Percentiles rank a stretch among this genome's conserved stretches.
Conservation (phyloP, 1,140 invertebrate genomes). For the Pemphigus obesinymphae region DNA sequence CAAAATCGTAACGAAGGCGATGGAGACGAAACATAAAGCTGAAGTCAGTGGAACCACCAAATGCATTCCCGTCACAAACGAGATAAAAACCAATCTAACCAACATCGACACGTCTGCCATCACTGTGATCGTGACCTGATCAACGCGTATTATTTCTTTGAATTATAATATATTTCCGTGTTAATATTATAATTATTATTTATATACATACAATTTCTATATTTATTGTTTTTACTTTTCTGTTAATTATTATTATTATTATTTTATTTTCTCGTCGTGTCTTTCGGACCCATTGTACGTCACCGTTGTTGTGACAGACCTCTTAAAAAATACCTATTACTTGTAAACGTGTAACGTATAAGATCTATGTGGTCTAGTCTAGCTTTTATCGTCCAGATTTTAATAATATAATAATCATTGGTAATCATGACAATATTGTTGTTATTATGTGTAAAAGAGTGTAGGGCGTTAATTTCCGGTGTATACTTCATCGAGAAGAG, state of each 20-base stretch:
- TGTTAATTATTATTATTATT: conserved; percentile 23
- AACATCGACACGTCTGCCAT: conserved; percentile 4
- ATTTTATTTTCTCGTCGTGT: conserved; percentile 5
- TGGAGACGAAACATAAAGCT: conserved; percentile 43
- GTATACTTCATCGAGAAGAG: no score
- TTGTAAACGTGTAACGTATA: conserved; percentile 18
- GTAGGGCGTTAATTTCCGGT: no score
- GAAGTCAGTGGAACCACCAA: conserved; percentile 42
- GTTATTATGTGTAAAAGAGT: no score
- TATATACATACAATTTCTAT: conserved; percentile 24
- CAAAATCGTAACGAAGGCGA: conserved; percentile 37
- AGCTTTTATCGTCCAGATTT: background rate
- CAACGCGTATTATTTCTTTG: conserved; percentile 7
- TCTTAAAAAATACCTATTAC: background rate
- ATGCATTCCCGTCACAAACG: conserved; percentile 5
- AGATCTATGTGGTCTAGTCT: background rate
- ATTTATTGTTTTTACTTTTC: conserved; percentile 35
- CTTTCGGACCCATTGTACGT: background rate
- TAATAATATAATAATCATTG: background rate
- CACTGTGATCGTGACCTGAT: conserved; percentile 16
- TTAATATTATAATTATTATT: conserved; percentile 38
- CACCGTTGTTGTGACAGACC: background rate
- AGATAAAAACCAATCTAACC: conserved; percentile 22
- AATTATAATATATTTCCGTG: conserved; percentile 14
- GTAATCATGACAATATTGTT: background rate